These are phyloP conservation scores for Helogale parvula DNA, from an alignment of 2,113 vertebrate genomes.

Conservation along the genomic window DNA sequence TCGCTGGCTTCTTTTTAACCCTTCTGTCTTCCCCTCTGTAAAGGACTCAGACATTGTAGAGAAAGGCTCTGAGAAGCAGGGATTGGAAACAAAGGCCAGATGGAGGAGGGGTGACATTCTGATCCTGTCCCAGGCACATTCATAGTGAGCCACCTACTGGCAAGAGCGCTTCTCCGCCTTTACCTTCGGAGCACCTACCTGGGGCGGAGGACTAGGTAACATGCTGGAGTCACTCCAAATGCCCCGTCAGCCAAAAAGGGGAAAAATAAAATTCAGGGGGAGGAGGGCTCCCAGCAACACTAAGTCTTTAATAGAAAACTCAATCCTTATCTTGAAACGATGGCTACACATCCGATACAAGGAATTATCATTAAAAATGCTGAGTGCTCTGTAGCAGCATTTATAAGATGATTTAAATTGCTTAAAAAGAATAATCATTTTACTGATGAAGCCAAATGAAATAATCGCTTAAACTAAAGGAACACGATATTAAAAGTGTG, in stretches of 20 bases:
- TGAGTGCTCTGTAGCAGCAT: background rate
- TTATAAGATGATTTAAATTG: background rate
- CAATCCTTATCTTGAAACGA: background rate
- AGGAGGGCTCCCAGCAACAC: background rate
- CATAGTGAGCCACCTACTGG: slow-evolving; percentile 87
- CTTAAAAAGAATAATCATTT: background rate
- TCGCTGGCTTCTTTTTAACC: slow-evolving; percentile 55
- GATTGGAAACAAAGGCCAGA: slow-evolving; percentile 57
- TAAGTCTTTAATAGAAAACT: background rate
- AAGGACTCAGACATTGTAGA: slow-evolving; percentile 73
- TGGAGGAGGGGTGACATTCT: slow-evolving; percentile 73
- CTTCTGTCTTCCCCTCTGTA: background rate
- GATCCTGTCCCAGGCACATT: slow-evolving; percentile 69
- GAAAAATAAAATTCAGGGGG: background rate
- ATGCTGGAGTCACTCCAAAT: background rate
- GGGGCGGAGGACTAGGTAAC: background rate
- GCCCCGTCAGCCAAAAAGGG: background rate
- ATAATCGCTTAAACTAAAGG: background rate
- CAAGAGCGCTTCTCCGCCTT: background rate
- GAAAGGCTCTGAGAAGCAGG: slow-evolving; percentile 58
- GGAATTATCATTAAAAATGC: slow-evolving; percentile 21
- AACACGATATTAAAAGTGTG: background rate
- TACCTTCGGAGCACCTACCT: background rate
- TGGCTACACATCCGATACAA: background rate
- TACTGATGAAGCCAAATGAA: slow-evolving; percentile 31